Conservation (phyloP, 2,113 vertebrate species). For the Sebastes fasciatus region DNA sequence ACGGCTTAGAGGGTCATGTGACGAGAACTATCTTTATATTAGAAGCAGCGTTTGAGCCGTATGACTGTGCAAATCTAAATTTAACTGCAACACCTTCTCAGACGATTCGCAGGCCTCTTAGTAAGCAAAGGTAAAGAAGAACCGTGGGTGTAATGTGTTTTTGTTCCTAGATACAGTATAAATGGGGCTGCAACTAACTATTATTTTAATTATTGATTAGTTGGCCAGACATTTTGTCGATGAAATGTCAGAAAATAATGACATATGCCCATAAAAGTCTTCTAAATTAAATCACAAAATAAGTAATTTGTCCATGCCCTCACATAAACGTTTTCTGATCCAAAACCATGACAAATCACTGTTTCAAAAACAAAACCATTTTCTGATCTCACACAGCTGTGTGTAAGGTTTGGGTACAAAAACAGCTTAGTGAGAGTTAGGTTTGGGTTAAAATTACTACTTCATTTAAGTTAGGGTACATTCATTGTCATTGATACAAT, state of each 20-base stretch:
- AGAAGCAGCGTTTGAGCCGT: constrained; percentile 23
- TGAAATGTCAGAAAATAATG: not conserved
- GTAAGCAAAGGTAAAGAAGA: not conserved
- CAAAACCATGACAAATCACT: too few species aligned
- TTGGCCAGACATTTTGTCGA: not conserved
- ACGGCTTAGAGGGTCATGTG: constrained; percentile 36
- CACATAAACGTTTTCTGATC: not conserved
- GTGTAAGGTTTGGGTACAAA: too few species aligned
- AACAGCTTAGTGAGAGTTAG: too few species aligned
- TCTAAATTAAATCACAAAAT: not conserved
- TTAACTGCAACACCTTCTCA: constrained; percentile 21
- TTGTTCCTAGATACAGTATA: not conserved
- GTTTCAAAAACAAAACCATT: too few species aligned
- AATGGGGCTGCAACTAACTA: not conserved
- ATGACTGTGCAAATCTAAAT: constrained; percentile 49
- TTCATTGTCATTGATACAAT: not conserved
- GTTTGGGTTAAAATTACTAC: too few species aligned
- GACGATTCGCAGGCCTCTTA: not conserved
- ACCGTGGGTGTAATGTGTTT: not conserved
- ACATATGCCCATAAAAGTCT: not conserved
- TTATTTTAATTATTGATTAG: not conserved
- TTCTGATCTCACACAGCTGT: too few species aligned
- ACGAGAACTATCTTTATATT: constrained; percentile 29
- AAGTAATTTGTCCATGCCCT: not conserved
- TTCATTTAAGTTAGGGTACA: not conserved